Percentiles rank a stretch among this genome's conserved stretches.
Evolutionary conservation across 1,140 invertebrate genomes (phyloP).

Genomic region (Drosophila oshimai): DNA sequence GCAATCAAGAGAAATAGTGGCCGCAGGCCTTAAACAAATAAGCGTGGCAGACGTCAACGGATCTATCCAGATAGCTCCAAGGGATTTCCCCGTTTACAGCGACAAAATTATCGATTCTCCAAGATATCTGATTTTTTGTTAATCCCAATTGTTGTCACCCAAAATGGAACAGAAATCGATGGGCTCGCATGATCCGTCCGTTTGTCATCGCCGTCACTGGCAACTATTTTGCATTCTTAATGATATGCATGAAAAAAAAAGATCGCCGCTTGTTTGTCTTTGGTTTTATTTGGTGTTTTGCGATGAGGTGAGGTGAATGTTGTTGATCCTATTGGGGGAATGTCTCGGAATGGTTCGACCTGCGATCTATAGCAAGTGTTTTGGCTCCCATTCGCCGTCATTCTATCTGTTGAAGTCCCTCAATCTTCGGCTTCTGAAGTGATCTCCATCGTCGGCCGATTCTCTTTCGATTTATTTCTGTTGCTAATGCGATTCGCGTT

Average conservation of each 20-base stretch:
- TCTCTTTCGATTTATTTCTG: conserved; percentile 4
- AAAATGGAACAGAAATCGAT: conserved; percentile 34
- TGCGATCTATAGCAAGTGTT: conserved; percentile 57
- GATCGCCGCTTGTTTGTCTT: conserved; percentile 52
- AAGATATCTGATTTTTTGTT: conserved; percentile 3
- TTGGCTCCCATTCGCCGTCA: conserved; percentile 29
- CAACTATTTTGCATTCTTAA: conserved; percentile 69
- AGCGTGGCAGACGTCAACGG: conserved; percentile 52
- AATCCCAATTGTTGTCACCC: conserved; percentile 53
- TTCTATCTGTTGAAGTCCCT: conserved; percentile 32
- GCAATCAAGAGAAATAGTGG: conserved; percentile 30
- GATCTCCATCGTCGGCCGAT: neutral
- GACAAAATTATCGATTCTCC: conserved; percentile 20
- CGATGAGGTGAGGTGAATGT: conserved; percentile 48
- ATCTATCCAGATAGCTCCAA: conserved; percentile 17
- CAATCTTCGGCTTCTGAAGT: conserved; percentile 27
- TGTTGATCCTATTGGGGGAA: conserved; percentile 67
- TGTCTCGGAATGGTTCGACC: conserved; percentile 21
- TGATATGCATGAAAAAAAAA: conserved; percentile 56
- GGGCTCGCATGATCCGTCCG: conserved; percentile 18
- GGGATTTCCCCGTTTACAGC: conserved; percentile 41
- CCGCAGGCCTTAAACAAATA: conserved; percentile 18
- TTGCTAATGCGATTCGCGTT: conserved; percentile 28
- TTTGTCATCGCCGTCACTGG: conserved; percentile 46
- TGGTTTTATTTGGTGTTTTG: conserved; percentile 23